phyloP scores from a whole-genome alignment of 2,888 invertebrate genomes.

The Embidobia sp. region DNA sequence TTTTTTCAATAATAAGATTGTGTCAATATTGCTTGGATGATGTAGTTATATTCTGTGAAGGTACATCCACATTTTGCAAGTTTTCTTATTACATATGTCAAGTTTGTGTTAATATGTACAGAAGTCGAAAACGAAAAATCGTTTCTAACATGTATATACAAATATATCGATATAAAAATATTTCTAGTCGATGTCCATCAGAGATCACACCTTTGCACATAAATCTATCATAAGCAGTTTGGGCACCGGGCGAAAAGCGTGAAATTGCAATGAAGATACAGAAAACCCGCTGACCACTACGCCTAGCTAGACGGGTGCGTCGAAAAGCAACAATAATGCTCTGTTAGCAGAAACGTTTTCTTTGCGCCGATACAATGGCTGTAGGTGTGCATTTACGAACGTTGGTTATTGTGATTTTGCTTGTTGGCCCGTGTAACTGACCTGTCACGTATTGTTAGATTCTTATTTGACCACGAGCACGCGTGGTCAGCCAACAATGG shows the following conservation, averaged over 20 bases:
- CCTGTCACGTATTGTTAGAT: constrained; percentile 69
- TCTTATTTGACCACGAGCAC: constrained; percentile 69
- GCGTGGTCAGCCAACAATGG: constrained; percentile 69
- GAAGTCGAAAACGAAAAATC: background rate
- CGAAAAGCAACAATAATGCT: constrained; percentile 67
- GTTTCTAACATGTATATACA: too few relatives aligned
- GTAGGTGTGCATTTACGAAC: constrained; percentile 68
- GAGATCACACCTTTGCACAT: constrained; percentile 35
- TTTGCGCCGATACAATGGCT: constrained; percentile 65
- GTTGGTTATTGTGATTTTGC: constrained; percentile 73
- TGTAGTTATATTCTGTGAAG: too few relatives aligned
- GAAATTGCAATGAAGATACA: constrained; percentile 54
- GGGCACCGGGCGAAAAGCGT: constrained; percentile 48
- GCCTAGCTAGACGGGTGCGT: constrained; percentile 59
- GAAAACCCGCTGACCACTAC: constrained; percentile 52
- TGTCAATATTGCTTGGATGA: too few relatives aligned
- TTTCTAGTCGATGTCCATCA: constrained; percentile 4
- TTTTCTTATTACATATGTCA: too few relatives aligned
- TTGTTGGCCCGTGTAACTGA: constrained; percentile 75
- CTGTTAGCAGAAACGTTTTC: constrained; percentile 70
- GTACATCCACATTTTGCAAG: too few relatives aligned
- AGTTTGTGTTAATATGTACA: too few relatives aligned
- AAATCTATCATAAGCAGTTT: constrained; percentile 33
- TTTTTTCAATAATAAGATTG: too few relatives aligned
- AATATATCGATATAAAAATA: too few relatives aligned